Percentiles rank a stretch among this genome's conserved stretches.
phyloP scores from a whole-genome alignment of 2,888 invertebrate species.

The Rhaphigaster nebulosa region DNA sequence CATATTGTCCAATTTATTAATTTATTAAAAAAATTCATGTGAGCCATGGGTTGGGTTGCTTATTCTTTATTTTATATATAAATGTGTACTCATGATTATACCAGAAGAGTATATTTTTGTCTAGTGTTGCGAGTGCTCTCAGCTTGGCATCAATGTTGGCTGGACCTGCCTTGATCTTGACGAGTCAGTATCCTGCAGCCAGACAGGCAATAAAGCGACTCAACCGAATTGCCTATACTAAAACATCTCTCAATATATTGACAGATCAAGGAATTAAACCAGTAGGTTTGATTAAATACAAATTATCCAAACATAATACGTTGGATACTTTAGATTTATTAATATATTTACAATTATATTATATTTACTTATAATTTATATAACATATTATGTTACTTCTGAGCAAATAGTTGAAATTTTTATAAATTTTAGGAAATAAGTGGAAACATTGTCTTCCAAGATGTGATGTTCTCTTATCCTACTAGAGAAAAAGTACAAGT shows the following conservation, averaged over 20 bases:
- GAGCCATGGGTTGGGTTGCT: too few species aligned
- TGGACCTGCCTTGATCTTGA: conserved; percentile 67
- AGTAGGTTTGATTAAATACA: conserved; percentile 63
- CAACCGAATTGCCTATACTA: conserved; percentile 33
- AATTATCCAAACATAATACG: too few species aligned
- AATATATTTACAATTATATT: too few species aligned
- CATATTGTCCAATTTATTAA: too few species aligned
- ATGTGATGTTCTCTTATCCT: conserved; percentile 70
- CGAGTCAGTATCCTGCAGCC: conserved; percentile 69
- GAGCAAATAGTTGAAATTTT: not conserved
- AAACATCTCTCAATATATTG: conserved; percentile 68
- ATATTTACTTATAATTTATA: too few species aligned
- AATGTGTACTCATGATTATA: not conserved
- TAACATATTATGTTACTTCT: not conserved
- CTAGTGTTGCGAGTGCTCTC: conserved; percentile 61
- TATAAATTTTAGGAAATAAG: conserved; percentile 70
- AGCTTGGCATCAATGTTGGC: conserved; percentile 69
- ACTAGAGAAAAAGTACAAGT: conserved; percentile 52
- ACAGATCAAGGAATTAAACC: conserved; percentile 69
- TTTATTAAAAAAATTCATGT: too few species aligned
- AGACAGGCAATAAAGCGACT: conserved; percentile 27
- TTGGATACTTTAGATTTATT: too few species aligned
- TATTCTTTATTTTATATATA: not conserved
- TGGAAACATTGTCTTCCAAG: conserved; percentile 80
- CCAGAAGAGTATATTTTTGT: not conserved